Evolutionary conservation across 2,797 vertebrate species (phyloP).

Genomic region (Sebastes elongatus): DNA sequence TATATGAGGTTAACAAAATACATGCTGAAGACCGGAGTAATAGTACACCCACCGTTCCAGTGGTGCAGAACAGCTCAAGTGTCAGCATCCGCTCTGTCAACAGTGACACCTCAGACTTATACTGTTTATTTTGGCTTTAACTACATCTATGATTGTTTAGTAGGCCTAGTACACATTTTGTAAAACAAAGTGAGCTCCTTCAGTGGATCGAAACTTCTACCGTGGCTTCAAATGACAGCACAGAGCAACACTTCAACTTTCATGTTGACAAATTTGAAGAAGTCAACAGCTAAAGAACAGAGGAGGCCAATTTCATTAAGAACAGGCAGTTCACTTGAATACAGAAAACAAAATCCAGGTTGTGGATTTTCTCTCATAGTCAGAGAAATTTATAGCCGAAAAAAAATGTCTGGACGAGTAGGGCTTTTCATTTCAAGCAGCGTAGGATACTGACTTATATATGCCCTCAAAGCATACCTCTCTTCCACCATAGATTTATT

Average conservation of each 20-base stretch:
- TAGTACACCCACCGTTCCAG: neutral
- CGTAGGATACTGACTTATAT: slow-evolving; percentile 33
- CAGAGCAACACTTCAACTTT: no score
- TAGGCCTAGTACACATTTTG: neutral
- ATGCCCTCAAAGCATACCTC: slow-evolving; percentile 71
- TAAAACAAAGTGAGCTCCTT: slow-evolving; percentile 7
- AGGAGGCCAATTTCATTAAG: slow-evolving; percentile 42
- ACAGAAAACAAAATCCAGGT: slow-evolving; percentile 49
- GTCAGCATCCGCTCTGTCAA: slow-evolving; percentile 13
- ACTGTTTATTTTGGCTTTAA: slow-evolving; percentile 22
- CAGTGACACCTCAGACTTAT: slow-evolving; percentile 6
- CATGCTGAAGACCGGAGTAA: neutral
- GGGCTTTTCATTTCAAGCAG: slow-evolving; percentile 30
- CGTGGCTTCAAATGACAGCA: no score
- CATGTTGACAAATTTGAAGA: no score
- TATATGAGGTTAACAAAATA: slow-evolving; percentile 1
- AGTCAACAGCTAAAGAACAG: neutral
- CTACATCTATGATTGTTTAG: slow-evolving; percentile 5
- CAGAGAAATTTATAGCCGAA: neutral
- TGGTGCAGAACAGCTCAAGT: slow-evolving; percentile 9
- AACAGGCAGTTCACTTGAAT: slow-evolving; percentile 36
- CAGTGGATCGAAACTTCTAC: neutral
- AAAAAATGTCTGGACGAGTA: neutral
- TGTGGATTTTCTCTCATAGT: slow-evolving; percentile 20
- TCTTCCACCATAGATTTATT: slow-evolving; percentile 71